Base-by-base conservation (phyloP, 2,888 invertebrate genomes). In the Epinotia ramella region DNA sequence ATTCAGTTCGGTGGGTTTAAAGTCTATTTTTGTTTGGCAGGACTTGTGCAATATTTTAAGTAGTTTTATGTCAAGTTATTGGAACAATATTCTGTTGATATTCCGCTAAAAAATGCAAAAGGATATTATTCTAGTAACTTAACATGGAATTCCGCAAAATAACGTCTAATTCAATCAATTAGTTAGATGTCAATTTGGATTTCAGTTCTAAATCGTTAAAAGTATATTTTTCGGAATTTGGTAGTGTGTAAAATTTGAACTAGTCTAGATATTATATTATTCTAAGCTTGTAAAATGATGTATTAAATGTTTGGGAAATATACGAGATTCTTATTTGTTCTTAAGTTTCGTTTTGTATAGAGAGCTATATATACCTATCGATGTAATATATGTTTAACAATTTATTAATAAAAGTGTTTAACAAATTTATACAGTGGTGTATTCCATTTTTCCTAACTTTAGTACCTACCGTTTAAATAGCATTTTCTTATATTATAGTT, bases 281-380 rank as follows among this genome's bases (percentile, higher is more conserved):
- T 53, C n/a, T 4, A 6, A 53, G 49, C 13, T 7, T 33, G 33
- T 46, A 12, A 46, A 53, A n/a, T 63, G 18, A 18, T 44, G 18
- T 18, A 63, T 18, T 63, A 62, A 62, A 9, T 1, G 7, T 9
- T 60, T 60, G 40, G 40, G n/a, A 62, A n/a, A 12, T 16, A 28
- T 28, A 28, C 4, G 20, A 1, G 6, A 18, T 59, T 0, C 4
- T 59, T 24, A 13, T 13, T n/a, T n/a, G n/a, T n/a, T n/a, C n/a
- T n/a, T n/a, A n/a, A n/a, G n/a, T 84, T 88, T 86, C 78, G 81
- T 88, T 83, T 90, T 93, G 93, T 93, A 93, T 91, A 93, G 92
- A 92, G 89, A 93, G 89, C 84, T 87, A 87, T 92, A 88, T 90
- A 86, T 87, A 83, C 71, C 82, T 87, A 87, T 86, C 85, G 81